A percentile compares a stretch with the other conserved stretches of the same genome.
These are phyloP conservation scores for Zaprionus bogoriensis DNA, from an alignment of 2,888 invertebrate species.

Conservation along the genomic window DNA sequence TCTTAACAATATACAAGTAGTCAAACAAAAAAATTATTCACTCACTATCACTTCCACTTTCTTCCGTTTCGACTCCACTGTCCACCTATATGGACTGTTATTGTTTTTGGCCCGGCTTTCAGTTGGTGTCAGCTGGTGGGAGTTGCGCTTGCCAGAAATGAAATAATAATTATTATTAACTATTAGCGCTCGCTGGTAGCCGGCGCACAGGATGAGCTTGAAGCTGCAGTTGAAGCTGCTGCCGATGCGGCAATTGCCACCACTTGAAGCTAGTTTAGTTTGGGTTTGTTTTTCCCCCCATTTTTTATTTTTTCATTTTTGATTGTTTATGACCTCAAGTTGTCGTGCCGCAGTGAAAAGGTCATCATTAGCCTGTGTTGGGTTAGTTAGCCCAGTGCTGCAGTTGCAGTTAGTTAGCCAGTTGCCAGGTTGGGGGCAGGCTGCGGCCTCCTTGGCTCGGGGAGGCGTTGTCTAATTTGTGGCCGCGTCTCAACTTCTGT, in stretches of 20 bases:
- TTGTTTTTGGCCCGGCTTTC: conserved; percentile 61
- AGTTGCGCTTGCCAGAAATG: conserved; percentile 76
- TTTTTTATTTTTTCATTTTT: conserved; percentile 37
- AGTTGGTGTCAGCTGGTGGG: conserved; percentile 78
- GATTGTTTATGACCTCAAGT: conserved; percentile 81
- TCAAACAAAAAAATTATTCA: no score
- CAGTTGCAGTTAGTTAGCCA: conserved; percentile 43
- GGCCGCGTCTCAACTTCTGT: conserved; percentile 69
- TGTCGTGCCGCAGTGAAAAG: conserved; percentile 80
- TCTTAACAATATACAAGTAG: no score
- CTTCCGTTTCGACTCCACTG: conserved; percentile 1
- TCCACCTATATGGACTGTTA: conserved; percentile 18
- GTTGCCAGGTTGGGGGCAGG: no score
- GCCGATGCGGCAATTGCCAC: conserved; percentile 65
- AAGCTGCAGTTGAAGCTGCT: not conserved
- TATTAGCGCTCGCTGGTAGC: conserved; percentile 73
- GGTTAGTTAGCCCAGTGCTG: conserved; percentile 50
- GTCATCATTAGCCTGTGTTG: conserved; percentile 71
- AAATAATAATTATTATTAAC: conserved; percentile 80
- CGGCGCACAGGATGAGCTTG: conserved; percentile 29
- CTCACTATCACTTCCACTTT: no score
- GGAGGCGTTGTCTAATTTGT: conserved; percentile 75
- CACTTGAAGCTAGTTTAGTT: conserved; percentile 25
- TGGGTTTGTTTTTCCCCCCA: conserved; percentile 7
- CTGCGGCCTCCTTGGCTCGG: conserved; percentile 2